Percentiles rank a stretch among this genome's conserved stretches.
phyloP scores from a whole-genome alignment of 2,888 invertebrate genomes.

The Brachycybe producta region DNA sequence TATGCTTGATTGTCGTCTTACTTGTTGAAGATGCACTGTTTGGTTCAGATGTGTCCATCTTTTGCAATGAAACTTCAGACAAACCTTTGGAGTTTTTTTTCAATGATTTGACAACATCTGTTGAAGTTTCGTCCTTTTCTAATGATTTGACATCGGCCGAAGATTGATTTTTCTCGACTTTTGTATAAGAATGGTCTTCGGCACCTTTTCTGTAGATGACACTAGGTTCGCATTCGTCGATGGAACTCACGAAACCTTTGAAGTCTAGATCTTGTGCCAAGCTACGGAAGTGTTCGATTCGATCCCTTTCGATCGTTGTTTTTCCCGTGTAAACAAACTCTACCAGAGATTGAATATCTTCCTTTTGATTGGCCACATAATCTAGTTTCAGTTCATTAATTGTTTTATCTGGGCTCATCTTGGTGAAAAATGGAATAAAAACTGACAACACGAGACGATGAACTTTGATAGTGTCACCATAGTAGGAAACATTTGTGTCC shows the following conservation, averaged over 20 bases:
- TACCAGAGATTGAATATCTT: conserved; percentile 8
- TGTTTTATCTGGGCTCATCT: neutral
- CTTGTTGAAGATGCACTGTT: too few relatives aligned
- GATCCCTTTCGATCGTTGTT: conserved; percentile 1
- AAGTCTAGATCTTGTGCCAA: conserved; percentile 7
- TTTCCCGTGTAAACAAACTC: conserved; percentile 12
- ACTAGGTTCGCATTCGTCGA: too few relatives aligned
- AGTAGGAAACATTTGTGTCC: conserved; percentile 7
- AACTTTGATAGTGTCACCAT: conserved; percentile 6
- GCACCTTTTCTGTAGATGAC: too few relatives aligned
- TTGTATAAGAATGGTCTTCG: too few relatives aligned
- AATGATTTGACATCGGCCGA: too few relatives aligned
- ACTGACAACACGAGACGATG: conserved; percentile 14
- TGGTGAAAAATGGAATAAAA: conserved; percentile 8
- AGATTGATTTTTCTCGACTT: too few relatives aligned
- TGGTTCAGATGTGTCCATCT: too few relatives aligned
- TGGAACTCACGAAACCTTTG: neutral
- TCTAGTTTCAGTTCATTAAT: conserved; percentile 1
- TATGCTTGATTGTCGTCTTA: too few relatives aligned
- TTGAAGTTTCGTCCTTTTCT: too few relatives aligned
- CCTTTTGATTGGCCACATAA: neutral
- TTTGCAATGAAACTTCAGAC: too few relatives aligned
- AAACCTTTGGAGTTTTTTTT: too few relatives aligned
- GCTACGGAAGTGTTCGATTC: conserved; percentile 1
- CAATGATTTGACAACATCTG: too few relatives aligned